These are phyloP conservation scores for Syngnathus floridae DNA, from an alignment of 2,113 vertebrate genomes.

Conservation along the genomic window DNA sequence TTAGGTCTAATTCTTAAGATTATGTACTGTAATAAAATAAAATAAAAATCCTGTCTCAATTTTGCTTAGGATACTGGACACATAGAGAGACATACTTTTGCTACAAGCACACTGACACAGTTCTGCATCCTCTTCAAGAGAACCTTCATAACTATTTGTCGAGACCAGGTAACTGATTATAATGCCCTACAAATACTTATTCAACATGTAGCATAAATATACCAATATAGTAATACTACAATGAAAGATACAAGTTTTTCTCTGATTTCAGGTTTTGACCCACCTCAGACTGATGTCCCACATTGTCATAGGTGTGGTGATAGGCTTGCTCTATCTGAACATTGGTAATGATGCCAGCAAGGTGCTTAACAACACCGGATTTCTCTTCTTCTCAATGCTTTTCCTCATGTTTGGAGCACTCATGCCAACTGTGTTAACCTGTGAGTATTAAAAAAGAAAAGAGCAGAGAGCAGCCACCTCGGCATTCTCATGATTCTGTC, in stretches of 20 bases:
- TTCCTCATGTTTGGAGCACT: conserved; percentile 97
- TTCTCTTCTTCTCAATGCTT: conserved; percentile 99
- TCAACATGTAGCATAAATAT: not conserved
- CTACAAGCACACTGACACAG: conserved; percentile 88
- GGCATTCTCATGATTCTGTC: not conserved
- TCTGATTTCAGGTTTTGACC: conserved; percentile 79
- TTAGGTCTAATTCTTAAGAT: not conserved
- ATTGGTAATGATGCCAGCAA: conserved; percentile 94
- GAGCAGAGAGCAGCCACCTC: not conserved
- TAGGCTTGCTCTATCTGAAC: conserved; percentile 93
- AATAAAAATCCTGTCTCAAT: not conserved
- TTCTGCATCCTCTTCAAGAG: conserved; percentile 96
- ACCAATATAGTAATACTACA: not conserved
- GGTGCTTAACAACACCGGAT: conserved; percentile 97
- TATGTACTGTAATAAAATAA: not conserved
- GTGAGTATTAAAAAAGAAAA: conserved; percentile 69
- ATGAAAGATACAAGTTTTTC: not conserved
- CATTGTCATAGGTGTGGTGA: conserved; percentile 86
- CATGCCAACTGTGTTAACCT: conserved; percentile 96
- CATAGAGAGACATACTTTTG: conserved; percentile 88
- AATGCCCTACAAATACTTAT: not conserved
- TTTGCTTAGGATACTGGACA: conserved; percentile 70
- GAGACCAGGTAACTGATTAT: conserved; percentile 79
- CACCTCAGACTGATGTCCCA: conserved; percentile 91
- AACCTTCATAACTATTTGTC: conserved; percentile 85